These are phyloP conservation scores for Thermophis baileyi DNA, from an alignment of 2,113 vertebrate genomes.

Conservation along the genomic window DNA sequence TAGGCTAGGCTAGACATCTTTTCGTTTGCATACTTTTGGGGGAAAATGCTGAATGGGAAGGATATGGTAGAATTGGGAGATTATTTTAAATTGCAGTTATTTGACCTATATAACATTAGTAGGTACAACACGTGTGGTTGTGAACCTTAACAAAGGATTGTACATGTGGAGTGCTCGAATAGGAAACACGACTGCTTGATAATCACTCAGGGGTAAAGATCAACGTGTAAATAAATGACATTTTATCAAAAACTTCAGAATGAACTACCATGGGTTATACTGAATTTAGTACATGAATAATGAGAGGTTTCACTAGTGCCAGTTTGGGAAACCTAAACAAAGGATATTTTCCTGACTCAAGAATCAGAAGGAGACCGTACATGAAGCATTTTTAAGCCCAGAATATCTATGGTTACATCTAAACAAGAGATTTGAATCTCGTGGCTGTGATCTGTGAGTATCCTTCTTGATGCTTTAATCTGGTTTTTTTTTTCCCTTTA, in stretches of 20 bases:
- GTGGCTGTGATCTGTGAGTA: slow-evolving; percentile 54
- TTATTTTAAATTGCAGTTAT: slow-evolving; percentile 41
- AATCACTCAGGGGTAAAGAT: slow-evolving; percentile 79
- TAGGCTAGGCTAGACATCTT: not conserved
- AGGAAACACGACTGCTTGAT: slow-evolving; percentile 73
- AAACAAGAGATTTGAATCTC: slow-evolving; percentile 64
- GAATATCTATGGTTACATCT: slow-evolving; percentile 47
- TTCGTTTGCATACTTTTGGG: slow-evolving; percentile 46
- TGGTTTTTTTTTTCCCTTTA: slow-evolving; percentile 59
- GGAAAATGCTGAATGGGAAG: slow-evolving; percentile 54
- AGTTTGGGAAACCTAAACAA: slow-evolving; percentile 52
- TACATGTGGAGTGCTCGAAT: slow-evolving; percentile 70
- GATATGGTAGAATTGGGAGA: slow-evolving; percentile 47
- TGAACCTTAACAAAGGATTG: slow-evolving; percentile 57
- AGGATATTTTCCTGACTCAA: slow-evolving; percentile 35
- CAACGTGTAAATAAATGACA: slow-evolving; percentile 75
- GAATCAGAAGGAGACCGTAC: slow-evolving; percentile 46
- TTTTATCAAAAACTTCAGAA: slow-evolving; percentile 72
- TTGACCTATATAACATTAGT: slow-evolving; percentile 41
- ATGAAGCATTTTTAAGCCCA: slow-evolving; percentile 50
- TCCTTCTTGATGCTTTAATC: slow-evolving; percentile 72
- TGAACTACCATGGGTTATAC: slow-evolving; percentile 67
- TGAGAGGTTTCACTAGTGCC: slow-evolving; percentile 50
- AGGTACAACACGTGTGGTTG: slow-evolving; percentile 46
- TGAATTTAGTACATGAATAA: slow-evolving; percentile 65